These are phyloP conservation scores for Grantiella picta DNA, from an alignment of 2,113 vertebrate species.

Conservation along the genomic window DNA sequence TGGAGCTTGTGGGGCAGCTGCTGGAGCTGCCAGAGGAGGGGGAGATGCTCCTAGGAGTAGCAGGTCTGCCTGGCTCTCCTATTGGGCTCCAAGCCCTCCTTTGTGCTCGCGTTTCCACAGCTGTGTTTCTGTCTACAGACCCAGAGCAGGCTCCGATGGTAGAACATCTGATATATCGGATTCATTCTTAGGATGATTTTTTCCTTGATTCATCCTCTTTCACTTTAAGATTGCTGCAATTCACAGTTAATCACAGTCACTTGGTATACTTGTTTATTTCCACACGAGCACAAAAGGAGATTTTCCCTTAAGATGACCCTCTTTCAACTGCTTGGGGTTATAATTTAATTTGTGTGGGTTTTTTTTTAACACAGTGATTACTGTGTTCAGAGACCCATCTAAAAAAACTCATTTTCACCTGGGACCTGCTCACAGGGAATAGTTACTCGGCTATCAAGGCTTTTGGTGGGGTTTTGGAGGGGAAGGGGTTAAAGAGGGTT, in stretches of 20 bases:
- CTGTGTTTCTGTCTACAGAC: not conserved
- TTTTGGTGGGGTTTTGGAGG: not conserved
- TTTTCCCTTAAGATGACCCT: not conserved
- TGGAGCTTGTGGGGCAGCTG: not conserved
- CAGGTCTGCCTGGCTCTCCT: not conserved
- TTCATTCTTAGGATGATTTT: not conserved
- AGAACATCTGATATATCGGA: not conserved
- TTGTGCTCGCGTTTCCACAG: not conserved
- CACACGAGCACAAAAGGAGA: not conserved
- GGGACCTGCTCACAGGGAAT: not conserved
- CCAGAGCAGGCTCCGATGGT: not conserved
- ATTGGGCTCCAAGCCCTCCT: not conserved
- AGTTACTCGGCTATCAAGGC: not conserved
- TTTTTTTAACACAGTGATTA: not conserved
- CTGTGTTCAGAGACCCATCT: not conserved
- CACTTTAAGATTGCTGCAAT: not conserved
- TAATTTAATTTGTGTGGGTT: fast-evolving
- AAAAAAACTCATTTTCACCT: not conserved
- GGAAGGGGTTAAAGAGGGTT: fast-evolving
- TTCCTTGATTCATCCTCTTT: not conserved
- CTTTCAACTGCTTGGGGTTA: not conserved
- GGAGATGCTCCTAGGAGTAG: not conserved
- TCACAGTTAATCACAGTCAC: not conserved
- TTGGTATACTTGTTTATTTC: not conserved
- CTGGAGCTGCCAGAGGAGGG: not conserved